phyloP scores from a whole-genome alignment of 30 jellyfish, hydroid and myxozoan species.

The Rhopilema esculentum region DNA sequence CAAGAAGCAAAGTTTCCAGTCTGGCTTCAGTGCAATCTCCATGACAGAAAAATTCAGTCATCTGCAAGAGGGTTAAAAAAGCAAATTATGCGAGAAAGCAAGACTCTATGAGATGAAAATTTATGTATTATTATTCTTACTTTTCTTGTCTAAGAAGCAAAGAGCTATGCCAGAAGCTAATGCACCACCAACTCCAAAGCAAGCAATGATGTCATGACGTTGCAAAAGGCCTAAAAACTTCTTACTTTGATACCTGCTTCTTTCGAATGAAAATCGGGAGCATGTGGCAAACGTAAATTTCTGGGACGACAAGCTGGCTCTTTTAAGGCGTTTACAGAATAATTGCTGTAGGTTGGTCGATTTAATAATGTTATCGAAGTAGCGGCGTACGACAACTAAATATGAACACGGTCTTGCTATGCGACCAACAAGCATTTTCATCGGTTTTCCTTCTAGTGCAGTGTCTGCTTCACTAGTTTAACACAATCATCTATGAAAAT shows the following conservation, averaged over 20 bases:
- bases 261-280: neutral
- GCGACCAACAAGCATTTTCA: neutral
- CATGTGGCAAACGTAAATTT: too few relatives aligned
- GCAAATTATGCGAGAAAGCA: too few relatives aligned
- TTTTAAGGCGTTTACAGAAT: neutral
- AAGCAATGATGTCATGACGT: neutral
- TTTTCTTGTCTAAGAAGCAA: neutral
- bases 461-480: neutral
- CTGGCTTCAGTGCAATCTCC: too few relatives aligned
- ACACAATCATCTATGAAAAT: neutral
- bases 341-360: neutral
- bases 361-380: neutral
- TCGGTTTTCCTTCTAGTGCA: neutral
- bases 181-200: slow-evolving; percentile 18
- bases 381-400: too few relatives aligned
- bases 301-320: neutral
- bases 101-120: too few relatives aligned
- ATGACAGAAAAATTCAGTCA: too few relatives aligned
- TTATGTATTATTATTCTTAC: too few relatives aligned
- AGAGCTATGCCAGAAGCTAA: slow-evolving; percentile 3
- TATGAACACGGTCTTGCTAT: too few relatives aligned
- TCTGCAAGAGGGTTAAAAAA: too few relatives aligned
- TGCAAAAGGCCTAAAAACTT: neutral
- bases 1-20: too few relatives aligned
- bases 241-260: neutral